Base-by-base conservation (phyloP, 2,113 vertebrate species). In the Shinisaurus crocodilurus region DNA sequence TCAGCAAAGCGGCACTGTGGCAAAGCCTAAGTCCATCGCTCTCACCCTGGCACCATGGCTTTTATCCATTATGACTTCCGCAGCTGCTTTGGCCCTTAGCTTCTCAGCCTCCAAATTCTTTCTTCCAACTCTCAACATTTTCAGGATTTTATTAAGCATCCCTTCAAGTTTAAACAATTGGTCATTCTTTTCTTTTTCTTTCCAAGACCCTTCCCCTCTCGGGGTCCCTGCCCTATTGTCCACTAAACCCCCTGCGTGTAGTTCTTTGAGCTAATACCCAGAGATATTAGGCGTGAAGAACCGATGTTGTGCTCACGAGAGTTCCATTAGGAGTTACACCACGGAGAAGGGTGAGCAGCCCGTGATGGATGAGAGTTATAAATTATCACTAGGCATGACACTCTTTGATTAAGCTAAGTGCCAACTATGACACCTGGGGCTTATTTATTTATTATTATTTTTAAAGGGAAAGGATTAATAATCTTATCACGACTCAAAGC, bases 331-430 rank as follows among this genome's bases (percentile, higher is more conserved):
- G 85, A 77, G 84, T 50, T 0, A 89, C 75, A 90, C 94, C 90
- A 67, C 40, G 7, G 63, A 37, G 77, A 63, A 57, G 40, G 45
- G 83, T 88, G 94, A 88, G n/a, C 88, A 43, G 75, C 25, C 63
- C 0, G 5, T 91, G 94, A 96, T 77, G 70, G 90, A 95, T 81
- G 80, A 89, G 29, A 87, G n/a, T 76, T 69, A 76, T 88, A 60
- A 88, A 76, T 93, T 82, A 87, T 94, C 91, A 89, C 60, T 1
- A 92, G 89, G 89, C n/a, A 86, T 86, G 93, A 88, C 95, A 89
- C 81, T 7, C 87, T 93, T 85, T 94, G 94, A 95, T 95, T 92
- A 94, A 92, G 91, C 91, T 89, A 91, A 94, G 91, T 76, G 86
- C 90, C 90, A 87, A 72, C 13, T 0, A 74, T 57, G 90, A 75